A percentile compares a stretch with the other conserved stretches of the same genome.
Evolutionary conservation across 2,113 vertebrate species (phyloP).

Genomic region (Hyla sarda): DNA sequence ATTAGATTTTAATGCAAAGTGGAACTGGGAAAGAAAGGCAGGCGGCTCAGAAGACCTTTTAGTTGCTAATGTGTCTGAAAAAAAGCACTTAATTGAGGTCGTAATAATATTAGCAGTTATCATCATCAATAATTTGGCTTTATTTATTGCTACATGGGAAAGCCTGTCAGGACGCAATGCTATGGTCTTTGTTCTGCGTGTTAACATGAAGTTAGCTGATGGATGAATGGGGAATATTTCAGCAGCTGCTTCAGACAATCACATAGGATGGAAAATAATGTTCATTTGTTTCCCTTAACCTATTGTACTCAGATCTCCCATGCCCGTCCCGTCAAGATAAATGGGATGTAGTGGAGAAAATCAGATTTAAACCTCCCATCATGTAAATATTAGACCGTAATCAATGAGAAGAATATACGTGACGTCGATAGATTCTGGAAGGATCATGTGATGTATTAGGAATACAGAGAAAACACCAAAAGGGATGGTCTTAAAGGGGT

Average conservation of each 20-base stretch:
- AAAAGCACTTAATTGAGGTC: conserved; percentile 84
- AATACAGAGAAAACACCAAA: too few species aligned
- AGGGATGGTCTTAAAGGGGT: too few species aligned
- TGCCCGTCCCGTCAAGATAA: conserved; percentile 21
- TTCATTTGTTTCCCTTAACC: conserved; percentile 21
- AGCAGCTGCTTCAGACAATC: conserved; percentile 68
- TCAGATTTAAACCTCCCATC: not conserved
- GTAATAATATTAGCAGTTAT: conserved; percentile 84
- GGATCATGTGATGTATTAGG: not conserved
- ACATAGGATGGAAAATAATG: conserved; percentile 63
- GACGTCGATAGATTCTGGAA: not conserved
- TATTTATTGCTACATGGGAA: conserved; percentile 79
- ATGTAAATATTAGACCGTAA: not conserved
- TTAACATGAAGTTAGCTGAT: conserved; percentile 64
- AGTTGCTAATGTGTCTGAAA: conserved; percentile 82
- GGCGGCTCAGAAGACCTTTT: conserved; percentile 75
- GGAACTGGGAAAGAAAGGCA: conserved; percentile 71
- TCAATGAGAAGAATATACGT: not conserved
- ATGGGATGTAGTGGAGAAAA: not conserved
- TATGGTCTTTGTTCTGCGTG: conserved; percentile 70
- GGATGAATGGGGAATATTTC: conserved; percentile 69
- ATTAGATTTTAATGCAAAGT: conserved; percentile 88
- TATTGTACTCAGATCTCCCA: not conserved
- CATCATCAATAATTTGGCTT: conserved; percentile 81
- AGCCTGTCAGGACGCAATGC: conserved; percentile 72